Evolutionary conservation across 2,113 vertebrate species (phyloP).

Genomic region (Penelope pileata): DNA sequence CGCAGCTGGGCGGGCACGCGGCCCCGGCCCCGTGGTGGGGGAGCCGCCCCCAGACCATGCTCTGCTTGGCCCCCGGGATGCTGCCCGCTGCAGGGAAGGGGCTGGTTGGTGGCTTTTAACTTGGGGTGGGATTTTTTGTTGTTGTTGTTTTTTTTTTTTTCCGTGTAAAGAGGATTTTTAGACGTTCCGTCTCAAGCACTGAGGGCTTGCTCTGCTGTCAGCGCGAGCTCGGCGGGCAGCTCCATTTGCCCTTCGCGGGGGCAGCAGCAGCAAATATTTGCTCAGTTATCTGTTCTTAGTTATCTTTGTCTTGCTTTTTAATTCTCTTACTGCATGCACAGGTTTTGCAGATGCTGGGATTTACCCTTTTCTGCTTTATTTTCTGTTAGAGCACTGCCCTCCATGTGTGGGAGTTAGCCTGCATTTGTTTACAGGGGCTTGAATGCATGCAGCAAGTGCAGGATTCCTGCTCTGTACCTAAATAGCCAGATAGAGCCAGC

Average conservation of each 20-base stretch:
- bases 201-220: background rate
- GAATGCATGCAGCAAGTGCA: background rate
- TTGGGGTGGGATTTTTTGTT: no score
- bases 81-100: accelerated
- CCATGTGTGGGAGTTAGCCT: no score
- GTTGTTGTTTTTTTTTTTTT: no score
- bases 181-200: accelerated
- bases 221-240: background rate
- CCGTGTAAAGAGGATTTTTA: accelerated
- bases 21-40: no score
- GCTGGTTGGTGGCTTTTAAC: accelerated
- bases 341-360: background rate
- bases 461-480: background rate
- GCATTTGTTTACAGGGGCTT: background rate
- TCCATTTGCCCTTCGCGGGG: background rate
- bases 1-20: no score
- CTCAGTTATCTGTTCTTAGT: background rate
- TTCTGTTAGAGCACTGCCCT: background rate
- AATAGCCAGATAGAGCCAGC: background rate
- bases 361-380: background rate
- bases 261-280: background rate
- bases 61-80: accelerated
- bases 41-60: accelerated
- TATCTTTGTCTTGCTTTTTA: background rate
- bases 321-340: accelerated